Base-by-base conservation (phyloP, 2,797 vertebrate species). In the Pseudotriccus pelzelni region DNA sequence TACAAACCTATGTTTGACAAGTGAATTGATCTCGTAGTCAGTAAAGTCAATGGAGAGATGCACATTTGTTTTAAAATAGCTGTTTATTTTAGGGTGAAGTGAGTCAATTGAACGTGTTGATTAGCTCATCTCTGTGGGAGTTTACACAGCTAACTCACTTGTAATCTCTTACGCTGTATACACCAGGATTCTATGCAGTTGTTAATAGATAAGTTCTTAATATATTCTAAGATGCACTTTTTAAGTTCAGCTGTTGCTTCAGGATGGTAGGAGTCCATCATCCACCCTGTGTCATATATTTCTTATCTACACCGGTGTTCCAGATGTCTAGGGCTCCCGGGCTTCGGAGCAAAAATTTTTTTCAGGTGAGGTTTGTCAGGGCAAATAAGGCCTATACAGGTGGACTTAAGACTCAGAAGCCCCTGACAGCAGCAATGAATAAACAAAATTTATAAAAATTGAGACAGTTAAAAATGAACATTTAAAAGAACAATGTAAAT, bases 221-320 rank as follows among this genome's bases (percentile, higher is more conserved):
- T 53, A 7, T 43, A 6, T 47, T 55, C 24, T 83, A 79, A 24
- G 24, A 69, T 18, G 43, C 6, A 21, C 1, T 34, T 87, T 52
- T 58, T 76, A 36, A 20, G 12, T 27, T 49, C 52, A 46, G 8
- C 3, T 76, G 9, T 23, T 68, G 7, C 22, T 89, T 27, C 18
- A 52, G 32, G 30, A 83, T 56, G 2, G 5, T 20, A 27, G 39
- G 17, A 89, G 5, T 18, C 37, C 20, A 28, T 37, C 28, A 44
- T 4, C 52, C 6, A 72, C 60, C 10, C 24, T 79, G 23, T 22
- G 16, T 52, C 46, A 21, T 28, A 22, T 23, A 3, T 68, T 64
- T 72, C 19, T 44, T 49, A 27, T 2, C 4, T 56, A 1, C 1
- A 0, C 5, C 47, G 14, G 7, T 74, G 17, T 4, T 82, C 14